Base-by-base conservation (phyloP, 2,797 vertebrate species). In the Spheniscus humboldti region DNA sequence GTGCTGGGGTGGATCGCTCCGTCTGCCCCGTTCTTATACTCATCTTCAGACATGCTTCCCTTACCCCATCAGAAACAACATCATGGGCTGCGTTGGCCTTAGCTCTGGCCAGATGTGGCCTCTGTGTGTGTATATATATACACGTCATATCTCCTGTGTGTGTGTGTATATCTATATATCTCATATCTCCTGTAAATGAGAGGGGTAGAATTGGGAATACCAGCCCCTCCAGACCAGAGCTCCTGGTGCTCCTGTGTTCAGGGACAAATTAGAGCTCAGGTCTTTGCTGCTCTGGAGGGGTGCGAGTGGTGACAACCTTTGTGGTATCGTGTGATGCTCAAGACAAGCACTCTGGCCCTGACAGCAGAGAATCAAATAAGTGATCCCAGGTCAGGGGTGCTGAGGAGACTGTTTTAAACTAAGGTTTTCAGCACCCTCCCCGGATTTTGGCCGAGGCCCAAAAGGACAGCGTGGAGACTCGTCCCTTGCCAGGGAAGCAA, bases 271-370 rank as follows among this genome's bases (percentile, higher is more conserved):
- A 67, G 28, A 67, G 33, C 48, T 78, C 30, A 7, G 6, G 12
- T 39, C 5, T 30, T 62, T 47, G 16, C 16, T 50, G 1, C 14
- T 50, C 37, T 20, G 20, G 23, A 18, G 14, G 6, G 20, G 7
- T 11, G 22, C 56, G 31, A 39, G 33, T 2, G 2, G 13, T 47
- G 43, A 63, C 43, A 43, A 22, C 27, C 30, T 39, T 41, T 31
- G 31, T n/a, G 48, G 20, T 33, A 5, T 31, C 0, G 0, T 24
- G 3, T 37, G 52, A 71, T 67, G 52, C 41, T 60, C 62, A 30
- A 17, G 55, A 31, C 28, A 35, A 71, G 30, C 78, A 57, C 1
- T 24, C 27, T 41, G 75, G 4, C 20, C 43, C 56, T 10, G 19
- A 47, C 4, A 50, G 14, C 22, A 69, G 35, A 76, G 57, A 74